Evolutionary conservation across 2,888 invertebrate genomes (phyloP).

Genomic region (Orchestes rusci): DNA sequence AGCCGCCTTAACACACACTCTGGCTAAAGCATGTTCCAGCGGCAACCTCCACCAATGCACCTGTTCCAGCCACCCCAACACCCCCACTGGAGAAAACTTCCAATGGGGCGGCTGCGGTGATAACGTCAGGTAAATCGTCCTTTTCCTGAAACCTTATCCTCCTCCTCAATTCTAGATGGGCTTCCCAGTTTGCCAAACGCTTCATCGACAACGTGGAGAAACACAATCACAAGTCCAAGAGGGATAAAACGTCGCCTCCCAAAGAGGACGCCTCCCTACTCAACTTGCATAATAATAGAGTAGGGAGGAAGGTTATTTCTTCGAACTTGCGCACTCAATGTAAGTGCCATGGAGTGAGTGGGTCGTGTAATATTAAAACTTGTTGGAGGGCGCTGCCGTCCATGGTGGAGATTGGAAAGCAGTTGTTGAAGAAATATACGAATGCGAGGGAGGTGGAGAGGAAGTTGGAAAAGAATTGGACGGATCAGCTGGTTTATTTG

Average conservation of each 20-base stretch:
- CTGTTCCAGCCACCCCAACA: conserved; percentile 66
- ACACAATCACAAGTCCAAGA: conserved; percentile 33
- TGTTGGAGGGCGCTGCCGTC: conserved; percentile 71
- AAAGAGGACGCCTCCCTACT: conserved; percentile 58
- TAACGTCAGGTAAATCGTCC: conserved; percentile 44
- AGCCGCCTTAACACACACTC: conserved; percentile 68
- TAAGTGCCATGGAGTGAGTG: conserved; percentile 80
- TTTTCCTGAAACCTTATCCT: not conserved
- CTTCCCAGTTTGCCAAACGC: conserved; percentile 61
- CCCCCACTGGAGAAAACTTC: conserved; percentile 59
- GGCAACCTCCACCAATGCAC: conserved; percentile 70
- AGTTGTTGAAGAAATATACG: conserved; percentile 54
- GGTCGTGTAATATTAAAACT: conserved; percentile 74
- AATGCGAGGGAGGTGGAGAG: conserved; percentile 47
- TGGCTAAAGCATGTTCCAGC: conserved; percentile 71
- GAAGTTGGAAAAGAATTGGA: conserved; percentile 22
- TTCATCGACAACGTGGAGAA: conserved; percentile 62
- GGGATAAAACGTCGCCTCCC: conserved; percentile 36
- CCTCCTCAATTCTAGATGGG: conserved; percentile 61
- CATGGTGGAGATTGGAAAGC: conserved; percentile 48
- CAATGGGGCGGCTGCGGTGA: conserved; percentile 87
- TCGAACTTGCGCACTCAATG: conserved; percentile 58
- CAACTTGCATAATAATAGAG: conserved; percentile 71
- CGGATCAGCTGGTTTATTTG: conserved; percentile 63
- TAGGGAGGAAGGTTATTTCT: conserved; percentile 68